Evolutionary conservation across 2,888 invertebrate genomes (phyloP), one percentile per base, ranked within the genome.

Genomic region (Mesochorus sp.): DNA sequence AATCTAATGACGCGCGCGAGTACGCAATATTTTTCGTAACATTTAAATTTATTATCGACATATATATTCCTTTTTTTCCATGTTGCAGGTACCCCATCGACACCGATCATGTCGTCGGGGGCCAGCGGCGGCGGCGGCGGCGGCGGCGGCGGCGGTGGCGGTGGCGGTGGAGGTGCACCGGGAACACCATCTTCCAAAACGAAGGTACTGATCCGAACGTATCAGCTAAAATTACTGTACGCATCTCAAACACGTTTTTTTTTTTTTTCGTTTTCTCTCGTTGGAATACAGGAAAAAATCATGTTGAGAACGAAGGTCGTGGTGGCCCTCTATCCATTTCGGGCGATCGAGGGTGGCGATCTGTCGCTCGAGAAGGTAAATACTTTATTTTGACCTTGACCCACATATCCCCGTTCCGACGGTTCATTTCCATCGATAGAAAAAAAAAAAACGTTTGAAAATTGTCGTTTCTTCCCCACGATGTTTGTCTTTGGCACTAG

Each of bases 311-410:
- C 94, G 80, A 97, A 96, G 92, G 93, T 96, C 72, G 97, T 97
- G 66, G 96, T 97, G 83, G 97, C 97, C 57, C 92, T 97, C 44
- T 97, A 97, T 92, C 96, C 97, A 81, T 97, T 97, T 90, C 96
- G 96, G 92, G 97, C 97, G 57, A 96, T 97, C 85, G 97, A 97
- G 92, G 95, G 94, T 79, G 97, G 97, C 61, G 97, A 97, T 92
- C 93, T 97, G 80, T 96, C 97, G 21, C 92, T 97, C 84, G 96
- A 96, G 91, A 97, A 97, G 94, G 96, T 95, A 86, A 86, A 76
- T 62, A 66, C 21, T 49, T 2, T 42, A 42, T 64, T 12, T 49
- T 37, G 8, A 19, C 34, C 3, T n/a, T 8, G 8, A 17, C n/a
- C 12, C 14, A 8, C 10, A 1, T n/a, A 44, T 44, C 3, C 14